Conservation (phyloP, 2,888 invertebrate genomes). For the Augiades crinisus region DNA sequence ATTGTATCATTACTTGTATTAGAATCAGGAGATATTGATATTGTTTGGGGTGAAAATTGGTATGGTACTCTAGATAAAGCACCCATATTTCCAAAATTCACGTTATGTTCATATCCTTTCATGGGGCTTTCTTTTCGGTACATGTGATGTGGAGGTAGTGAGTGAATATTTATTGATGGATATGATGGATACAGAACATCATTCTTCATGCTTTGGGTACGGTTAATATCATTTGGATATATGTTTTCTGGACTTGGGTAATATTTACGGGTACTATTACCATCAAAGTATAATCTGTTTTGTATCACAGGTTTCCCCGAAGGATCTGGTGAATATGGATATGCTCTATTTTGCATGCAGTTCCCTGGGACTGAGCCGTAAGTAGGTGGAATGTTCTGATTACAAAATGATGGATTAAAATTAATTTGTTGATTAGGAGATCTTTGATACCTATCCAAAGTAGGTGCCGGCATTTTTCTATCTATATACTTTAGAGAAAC, state of each 20-base stretch:
- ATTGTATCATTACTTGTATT: conserved; percentile 64
- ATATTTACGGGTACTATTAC: conserved; percentile 50
- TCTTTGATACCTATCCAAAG: conserved; percentile 64
- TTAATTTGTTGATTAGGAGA: conserved; percentile 50
- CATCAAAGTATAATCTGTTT: conserved; percentile 63
- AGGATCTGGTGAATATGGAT: conserved; percentile 54
- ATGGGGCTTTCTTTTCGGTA: conserved; percentile 59
- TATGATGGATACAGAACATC: conserved; percentile 57
- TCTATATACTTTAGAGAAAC: conserved; percentile 63
- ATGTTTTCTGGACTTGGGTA: conserved; percentile 54
- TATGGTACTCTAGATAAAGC: conserved; percentile 55
- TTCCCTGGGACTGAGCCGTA: conserved; percentile 59
- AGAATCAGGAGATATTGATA: conserved; percentile 74
- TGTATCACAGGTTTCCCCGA: conserved; percentile 47
- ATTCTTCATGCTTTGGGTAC: conserved; percentile 53
- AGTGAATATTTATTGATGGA: conserved; percentile 53
- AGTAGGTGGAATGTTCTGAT: conserved; percentile 58
- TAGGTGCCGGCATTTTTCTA: conserved; percentile 56
- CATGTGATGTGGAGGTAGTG: conserved; percentile 53
- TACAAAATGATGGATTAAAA: conserved; percentile 55
- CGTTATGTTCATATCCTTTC: conserved; percentile 58
- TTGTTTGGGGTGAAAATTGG: conserved; percentile 66
- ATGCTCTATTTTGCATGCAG: conserved; percentile 59
- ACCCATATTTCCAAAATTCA: conserved; percentile 47
- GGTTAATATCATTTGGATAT: conserved; percentile 58